phyloP scores from a whole-genome alignment of 2,113 vertebrate genomes.

The Rhagologus leucostigma region DNA sequence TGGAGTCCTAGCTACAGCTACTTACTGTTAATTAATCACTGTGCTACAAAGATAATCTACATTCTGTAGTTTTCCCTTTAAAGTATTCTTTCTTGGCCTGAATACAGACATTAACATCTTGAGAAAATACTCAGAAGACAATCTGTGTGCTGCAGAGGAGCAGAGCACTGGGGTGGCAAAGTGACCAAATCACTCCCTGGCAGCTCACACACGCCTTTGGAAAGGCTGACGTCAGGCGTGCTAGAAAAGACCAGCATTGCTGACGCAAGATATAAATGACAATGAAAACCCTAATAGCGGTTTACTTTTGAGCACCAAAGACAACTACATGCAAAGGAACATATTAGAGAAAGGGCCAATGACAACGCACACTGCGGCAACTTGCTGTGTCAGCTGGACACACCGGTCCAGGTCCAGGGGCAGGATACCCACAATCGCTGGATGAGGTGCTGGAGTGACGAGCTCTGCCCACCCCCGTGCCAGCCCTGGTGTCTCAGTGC shows the following conservation, averaged over 20 bases:
- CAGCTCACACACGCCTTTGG: neutral
- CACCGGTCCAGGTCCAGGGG: neutral
- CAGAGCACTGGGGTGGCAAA: neutral
- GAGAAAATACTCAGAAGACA: neutral
- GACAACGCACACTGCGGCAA: accelerated
- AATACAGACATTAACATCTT: neutral
- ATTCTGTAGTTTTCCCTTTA: neutral
- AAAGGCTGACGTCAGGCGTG: neutral
- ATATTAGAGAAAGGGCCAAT: neutral
- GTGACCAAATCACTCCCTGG: neutral
- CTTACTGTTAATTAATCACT: slow-evolving; percentile 25
- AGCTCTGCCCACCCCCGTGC: neutral
- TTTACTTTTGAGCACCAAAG: neutral
- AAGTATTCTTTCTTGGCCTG: neutral
- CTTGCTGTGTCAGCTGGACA: neutral
- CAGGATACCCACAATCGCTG: neutral
- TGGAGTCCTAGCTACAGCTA: neutral
- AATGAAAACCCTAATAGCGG: neutral
- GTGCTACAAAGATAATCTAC: neutral
- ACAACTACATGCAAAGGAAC: neutral
- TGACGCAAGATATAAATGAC: neutral
- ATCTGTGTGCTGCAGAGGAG: neutral
- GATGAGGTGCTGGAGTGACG: neutral
- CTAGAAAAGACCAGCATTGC: neutral
- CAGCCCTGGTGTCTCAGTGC: neutral